Conservation (phyloP, 2,113 vertebrate genomes). For the Pseudorasbora parva region DNA sequence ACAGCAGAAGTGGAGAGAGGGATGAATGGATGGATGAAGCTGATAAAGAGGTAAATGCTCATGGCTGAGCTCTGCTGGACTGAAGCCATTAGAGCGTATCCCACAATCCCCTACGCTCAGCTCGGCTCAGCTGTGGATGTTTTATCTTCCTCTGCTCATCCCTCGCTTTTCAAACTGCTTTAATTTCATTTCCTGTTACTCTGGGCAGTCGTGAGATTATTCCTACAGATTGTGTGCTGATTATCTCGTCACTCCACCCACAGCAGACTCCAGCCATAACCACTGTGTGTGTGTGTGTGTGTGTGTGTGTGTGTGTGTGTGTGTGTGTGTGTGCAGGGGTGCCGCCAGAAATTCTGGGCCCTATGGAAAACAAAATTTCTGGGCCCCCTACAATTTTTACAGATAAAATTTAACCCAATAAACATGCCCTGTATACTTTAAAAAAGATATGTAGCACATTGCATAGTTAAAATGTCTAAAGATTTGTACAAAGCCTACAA, state of each 20-base stretch:
- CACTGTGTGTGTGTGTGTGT: neutral
- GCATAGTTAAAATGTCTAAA: too few relatives aligned
- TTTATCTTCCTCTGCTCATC: neutral
- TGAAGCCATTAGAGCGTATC: constrained; percentile 26
- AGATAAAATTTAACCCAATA: too few relatives aligned
- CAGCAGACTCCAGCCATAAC: neutral
- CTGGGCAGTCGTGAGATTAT: neutral
- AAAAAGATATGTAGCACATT: too few relatives aligned
- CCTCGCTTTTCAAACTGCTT: neutral
- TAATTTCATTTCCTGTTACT: neutral
- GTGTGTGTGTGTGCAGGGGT: too few relatives aligned
- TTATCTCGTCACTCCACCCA: neutral
- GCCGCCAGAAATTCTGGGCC: too few relatives aligned
- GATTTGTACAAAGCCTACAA: too few relatives aligned
- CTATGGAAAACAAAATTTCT: too few relatives aligned
- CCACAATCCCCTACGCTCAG: neutral
- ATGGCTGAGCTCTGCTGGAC: neutral
- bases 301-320: too few relatives aligned
- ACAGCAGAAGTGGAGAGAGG: neutral
- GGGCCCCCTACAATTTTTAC: too few relatives aligned
- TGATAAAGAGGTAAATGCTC: neutral
- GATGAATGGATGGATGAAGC: neutral
- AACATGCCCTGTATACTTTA: too few relatives aligned
- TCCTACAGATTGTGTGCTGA: neutral
- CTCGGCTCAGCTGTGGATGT: neutral